A percentile compares a stretch with the other conserved stretches of the same genome.
Evolutionary conservation across 2,113 vertebrate species (phyloP).

Genomic region (Ochotona princeps): DNA sequence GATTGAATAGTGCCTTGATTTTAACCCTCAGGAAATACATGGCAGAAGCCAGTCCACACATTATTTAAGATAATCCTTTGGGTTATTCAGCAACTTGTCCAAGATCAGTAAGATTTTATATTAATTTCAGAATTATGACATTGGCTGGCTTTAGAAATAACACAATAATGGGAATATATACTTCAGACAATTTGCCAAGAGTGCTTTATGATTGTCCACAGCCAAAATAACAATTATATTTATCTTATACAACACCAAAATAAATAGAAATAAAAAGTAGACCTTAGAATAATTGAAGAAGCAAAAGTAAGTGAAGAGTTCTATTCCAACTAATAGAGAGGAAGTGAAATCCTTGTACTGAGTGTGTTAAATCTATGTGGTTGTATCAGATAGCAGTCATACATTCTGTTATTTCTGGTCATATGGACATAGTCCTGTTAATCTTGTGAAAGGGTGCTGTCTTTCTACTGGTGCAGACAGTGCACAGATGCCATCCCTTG

Average conservation of each 20-base stretch:
- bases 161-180: too few relatives aligned
- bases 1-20: accelerated
- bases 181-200: too few relatives aligned
- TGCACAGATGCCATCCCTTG: too few relatives aligned
- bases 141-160: neutral
- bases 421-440: too few relatives aligned
- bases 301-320: neutral
- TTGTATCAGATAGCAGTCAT: neutral
- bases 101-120: neutral
- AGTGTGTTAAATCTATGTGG: neutral
- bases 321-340: too few relatives aligned
- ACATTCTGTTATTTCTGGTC: too few relatives aligned
- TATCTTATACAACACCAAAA: neutral
- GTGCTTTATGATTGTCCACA: too few relatives aligned
- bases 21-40: neutral
- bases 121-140: neutral
- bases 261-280: neutral
- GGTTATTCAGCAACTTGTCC: neutral
- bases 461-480: too few relatives aligned
- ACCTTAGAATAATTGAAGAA: neutral
- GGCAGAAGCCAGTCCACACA: neutral
- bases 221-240: neutral
- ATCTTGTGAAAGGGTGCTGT: too few relatives aligned
- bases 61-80: neutral
- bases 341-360: too few relatives aligned